Percentiles rank a stretch among this genome's conserved stretches.
These are phyloP conservation scores for Microcebus tavaratra DNA, from an alignment of 2,113 vertebrate species.

Conservation along the genomic window DNA sequence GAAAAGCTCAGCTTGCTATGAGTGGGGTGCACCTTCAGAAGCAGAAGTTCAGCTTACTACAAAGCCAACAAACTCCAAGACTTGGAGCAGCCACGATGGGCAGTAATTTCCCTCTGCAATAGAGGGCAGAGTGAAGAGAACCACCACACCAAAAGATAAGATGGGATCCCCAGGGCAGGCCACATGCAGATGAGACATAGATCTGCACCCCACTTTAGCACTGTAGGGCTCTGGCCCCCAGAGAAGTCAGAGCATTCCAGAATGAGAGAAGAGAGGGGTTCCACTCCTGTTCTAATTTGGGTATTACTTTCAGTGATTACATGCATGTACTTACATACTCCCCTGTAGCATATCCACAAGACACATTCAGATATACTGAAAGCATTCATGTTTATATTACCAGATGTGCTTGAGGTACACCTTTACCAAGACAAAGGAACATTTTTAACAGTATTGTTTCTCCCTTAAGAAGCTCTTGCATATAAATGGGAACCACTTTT, in stretches of 20 bases:
- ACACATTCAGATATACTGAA: neutral
- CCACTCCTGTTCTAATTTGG: neutral
- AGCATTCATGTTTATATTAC: neutral
- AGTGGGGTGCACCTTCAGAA: neutral
- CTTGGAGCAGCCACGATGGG: neutral
- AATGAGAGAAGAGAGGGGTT: neutral
- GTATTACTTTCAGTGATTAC: neutral
- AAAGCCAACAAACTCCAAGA: neutral
- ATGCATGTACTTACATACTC: neutral
- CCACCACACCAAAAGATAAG: neutral
- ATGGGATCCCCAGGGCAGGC: too few species aligned
- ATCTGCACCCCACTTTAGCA: neutral
- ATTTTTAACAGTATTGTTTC: neutral
- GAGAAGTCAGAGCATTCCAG: neutral
- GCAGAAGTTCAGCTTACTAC: neutral
- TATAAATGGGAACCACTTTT: neutral
- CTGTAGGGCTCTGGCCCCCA: accelerated
- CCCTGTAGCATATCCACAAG: neutral
- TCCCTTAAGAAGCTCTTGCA: neutral
- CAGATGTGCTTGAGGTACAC: neutral
- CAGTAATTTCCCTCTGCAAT: neutral
- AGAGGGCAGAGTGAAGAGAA: too few species aligned
- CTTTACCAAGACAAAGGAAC: neutral
- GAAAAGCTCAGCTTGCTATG: neutral
- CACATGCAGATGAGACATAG: too few species aligned